Evolutionary conservation across 2,888 invertebrate genomes (phyloP).

Genomic region (Subacronicta megacephala): DNA sequence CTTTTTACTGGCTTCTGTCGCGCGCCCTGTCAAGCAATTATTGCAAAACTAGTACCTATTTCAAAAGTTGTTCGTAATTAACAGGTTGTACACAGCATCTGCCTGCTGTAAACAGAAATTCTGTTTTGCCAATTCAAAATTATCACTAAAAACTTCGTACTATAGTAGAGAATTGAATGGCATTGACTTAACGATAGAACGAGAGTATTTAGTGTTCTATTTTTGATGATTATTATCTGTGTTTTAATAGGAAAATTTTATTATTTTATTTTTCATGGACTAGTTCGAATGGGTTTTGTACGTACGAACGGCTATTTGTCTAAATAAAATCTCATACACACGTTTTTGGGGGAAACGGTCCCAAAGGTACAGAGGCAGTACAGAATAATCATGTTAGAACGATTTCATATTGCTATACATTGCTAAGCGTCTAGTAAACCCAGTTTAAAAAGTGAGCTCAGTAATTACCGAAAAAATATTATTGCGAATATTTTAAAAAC

Average conservation of each 20-base stretch:
- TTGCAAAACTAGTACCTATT: conserved; percentile 77
- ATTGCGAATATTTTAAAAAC: too few species aligned
- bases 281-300: conserved; percentile 22
- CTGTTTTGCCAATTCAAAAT: conserved; percentile 10
- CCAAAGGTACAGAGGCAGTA: too few species aligned
- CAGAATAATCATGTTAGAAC: too few species aligned
- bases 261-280: conserved; percentile 49
- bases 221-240: conserved; percentile 72
- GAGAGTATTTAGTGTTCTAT: conserved; percentile 57
- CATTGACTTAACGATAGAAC: conserved; percentile 18
- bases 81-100: conserved; percentile 78
- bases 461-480: too few species aligned
- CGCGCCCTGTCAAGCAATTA: conserved; percentile 78
- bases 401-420: too few species aligned
- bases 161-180: conserved; percentile 43
- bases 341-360: too few species aligned
- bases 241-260: conserved; percentile 65
- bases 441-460: too few species aligned
- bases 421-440: too few species aligned
- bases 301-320: too few species aligned
- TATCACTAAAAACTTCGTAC: conserved; percentile 4
- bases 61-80: conserved; percentile 79
- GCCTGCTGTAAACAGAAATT: conserved; percentile 56
- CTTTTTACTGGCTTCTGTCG: conserved; percentile 75
- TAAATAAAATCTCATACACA: too few species aligned